phyloP scores from a whole-genome alignment of 2,888 invertebrate genomes.

The Microchrysa polita region DNA sequence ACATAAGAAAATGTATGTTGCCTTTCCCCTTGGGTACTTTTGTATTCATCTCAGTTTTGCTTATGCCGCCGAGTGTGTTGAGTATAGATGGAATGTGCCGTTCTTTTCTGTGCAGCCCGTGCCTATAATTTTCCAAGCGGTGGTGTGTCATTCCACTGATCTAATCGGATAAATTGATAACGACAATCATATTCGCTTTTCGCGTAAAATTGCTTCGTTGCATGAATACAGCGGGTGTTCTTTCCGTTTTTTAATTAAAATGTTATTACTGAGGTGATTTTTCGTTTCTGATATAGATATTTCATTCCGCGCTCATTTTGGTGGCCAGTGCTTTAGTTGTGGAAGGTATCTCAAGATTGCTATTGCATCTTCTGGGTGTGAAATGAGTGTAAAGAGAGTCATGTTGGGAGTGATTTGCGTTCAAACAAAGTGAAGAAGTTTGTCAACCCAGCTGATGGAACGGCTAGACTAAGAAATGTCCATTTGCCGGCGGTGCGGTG shows the following conservation, averaged over 20 bases:
- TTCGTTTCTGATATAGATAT: background rate
- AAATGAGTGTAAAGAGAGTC: no score
- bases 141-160: slow-evolving; percentile 20
- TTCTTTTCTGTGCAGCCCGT: slow-evolving; percentile 12
- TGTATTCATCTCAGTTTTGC: slow-evolving; percentile 37
- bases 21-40: slow-evolving; percentile 27
- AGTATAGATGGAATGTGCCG: slow-evolving; percentile 30
- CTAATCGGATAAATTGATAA: background rate
- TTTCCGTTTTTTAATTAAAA: no score
- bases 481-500: background rate
- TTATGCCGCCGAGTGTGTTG: slow-evolving; percentile 38
- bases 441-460: slow-evolving; percentile 9
- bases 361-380: background rate
- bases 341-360: background rate
- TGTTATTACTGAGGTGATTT: slow-evolving; percentile 12
- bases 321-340: background rate
- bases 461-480: background rate
- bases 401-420: slow-evolving; percentile 6
- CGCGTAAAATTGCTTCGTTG: background rate
- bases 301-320: background rate
- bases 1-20: slow-evolving; percentile 15
- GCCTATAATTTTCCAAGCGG: slow-evolving; percentile 16
- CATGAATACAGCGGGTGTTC: slow-evolving; percentile 6
- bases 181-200: background rate
- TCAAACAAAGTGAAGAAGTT: slow-evolving; percentile 34